Percentiles rank a stretch among this genome's conserved stretches.
Evolutionary conservation across 2,888 invertebrate species (phyloP).

Genomic region (Zaprionus obscuricornis): DNA sequence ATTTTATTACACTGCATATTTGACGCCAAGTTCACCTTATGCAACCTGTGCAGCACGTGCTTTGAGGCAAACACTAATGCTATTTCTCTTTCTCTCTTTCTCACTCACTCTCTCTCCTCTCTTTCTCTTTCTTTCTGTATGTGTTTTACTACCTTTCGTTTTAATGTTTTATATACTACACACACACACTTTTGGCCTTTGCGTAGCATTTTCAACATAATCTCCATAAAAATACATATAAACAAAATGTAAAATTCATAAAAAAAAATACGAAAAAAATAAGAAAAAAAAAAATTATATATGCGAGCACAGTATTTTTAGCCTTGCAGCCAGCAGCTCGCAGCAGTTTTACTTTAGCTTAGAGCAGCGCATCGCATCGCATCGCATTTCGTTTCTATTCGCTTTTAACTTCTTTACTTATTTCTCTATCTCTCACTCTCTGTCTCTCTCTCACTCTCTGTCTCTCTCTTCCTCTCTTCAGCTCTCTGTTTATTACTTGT

Average conservation of each 20-base stretch:
- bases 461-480: no score
- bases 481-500: neutral
- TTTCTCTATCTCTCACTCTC: neutral
- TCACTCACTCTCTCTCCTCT: neutral
- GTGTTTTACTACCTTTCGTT: no score
- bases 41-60: slow-evolving; percentile 55
- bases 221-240: slow-evolving; percentile 64
- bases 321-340: slow-evolving; percentile 43
- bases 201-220: slow-evolving; percentile 43
- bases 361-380: slow-evolving; percentile 18
- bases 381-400: slow-evolving; percentile 7
- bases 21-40: slow-evolving; percentile 40
- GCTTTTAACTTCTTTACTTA: neutral
- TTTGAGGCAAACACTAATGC: slow-evolving; percentile 3
- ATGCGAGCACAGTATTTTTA: slow-evolving; percentile 44
- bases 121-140: slow-evolving; percentile 13
- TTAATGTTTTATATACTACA: no score
- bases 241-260: slow-evolving; percentile 67
- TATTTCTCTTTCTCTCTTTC: neutral
- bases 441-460: neutral
- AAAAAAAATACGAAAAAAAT: no score
- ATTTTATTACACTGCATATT: slow-evolving; percentile 63
- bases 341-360: slow-evolving; percentile 31
- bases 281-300: no score
- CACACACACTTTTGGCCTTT: neutral